Evolutionary conservation across 2,113 vertebrate species (phyloP).

Genomic region (Scortum barcoo): DNA sequence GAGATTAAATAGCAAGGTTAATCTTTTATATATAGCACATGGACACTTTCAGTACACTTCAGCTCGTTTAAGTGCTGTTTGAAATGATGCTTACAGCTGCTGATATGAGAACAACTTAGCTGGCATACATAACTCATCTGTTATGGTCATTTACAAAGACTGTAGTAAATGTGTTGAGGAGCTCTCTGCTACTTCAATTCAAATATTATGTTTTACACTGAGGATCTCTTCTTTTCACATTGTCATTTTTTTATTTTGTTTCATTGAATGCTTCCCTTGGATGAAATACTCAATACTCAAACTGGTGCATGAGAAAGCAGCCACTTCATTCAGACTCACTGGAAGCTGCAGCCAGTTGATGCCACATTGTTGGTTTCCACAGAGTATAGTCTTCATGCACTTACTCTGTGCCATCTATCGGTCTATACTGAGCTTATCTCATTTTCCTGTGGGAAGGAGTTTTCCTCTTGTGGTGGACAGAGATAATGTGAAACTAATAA

Average conservation of each 20-base stretch:
- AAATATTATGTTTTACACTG: background rate
- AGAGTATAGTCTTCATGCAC: conserved; percentile 2
- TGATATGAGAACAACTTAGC: conserved; percentile 21
- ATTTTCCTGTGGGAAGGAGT: background rate
- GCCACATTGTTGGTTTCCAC: conserved; percentile 3
- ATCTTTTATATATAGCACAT: background rate
- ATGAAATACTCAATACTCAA: background rate
- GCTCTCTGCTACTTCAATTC: background rate
- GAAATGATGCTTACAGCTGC: conserved; percentile 3
- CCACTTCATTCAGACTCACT: background rate
- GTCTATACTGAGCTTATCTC: background rate
- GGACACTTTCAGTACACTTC: background rate
- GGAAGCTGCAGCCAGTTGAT: conserved; percentile 14
- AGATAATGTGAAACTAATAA: conserved; percentile 38
- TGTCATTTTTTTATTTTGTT: conserved; percentile 9
- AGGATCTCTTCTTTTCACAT: background rate
- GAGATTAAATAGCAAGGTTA: background rate
- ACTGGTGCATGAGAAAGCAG: conserved; percentile 3
- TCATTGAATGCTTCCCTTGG: background rate
- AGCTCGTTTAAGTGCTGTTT: conserved; percentile 4
- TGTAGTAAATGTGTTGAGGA: background rate
- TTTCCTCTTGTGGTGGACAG: background rate
- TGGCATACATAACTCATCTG: conserved; percentile 50
- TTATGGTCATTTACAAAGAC: background rate
- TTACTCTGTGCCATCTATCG: background rate